Percentiles rank a stretch among this genome's conserved stretches.
Evolutionary conservation across 2,797 vertebrate genomes (phyloP).

Genomic region (Enteromius viviparus): DNA sequence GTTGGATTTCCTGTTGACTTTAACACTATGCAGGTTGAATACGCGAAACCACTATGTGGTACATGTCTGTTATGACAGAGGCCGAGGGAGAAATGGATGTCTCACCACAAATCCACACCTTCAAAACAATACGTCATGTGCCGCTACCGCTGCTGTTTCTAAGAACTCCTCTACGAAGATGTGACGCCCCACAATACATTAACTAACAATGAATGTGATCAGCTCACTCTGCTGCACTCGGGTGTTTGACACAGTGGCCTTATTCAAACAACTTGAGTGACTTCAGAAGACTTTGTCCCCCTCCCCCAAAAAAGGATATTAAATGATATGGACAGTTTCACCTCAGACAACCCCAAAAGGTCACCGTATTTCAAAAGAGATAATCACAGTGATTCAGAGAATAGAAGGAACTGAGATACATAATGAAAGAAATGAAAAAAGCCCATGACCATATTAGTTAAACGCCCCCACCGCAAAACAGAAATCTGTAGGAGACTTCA

Average conservation of each 20-base stretch:
- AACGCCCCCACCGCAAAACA: conserved; percentile 43
- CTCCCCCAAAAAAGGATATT: neutral
- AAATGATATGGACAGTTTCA: conserved; percentile 5
- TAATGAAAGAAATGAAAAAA: conserved; percentile 31
- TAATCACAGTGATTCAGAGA: conserved; percentile 26
- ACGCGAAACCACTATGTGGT: neutral
- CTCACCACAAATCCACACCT: conserved; percentile 34
- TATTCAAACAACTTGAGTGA: neutral
- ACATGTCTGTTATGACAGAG: neutral
- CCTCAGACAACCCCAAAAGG: conserved; percentile 32
- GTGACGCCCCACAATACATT: neutral
- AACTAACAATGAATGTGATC: conserved; percentile 20
- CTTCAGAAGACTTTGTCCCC: neutral
- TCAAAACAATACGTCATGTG: conserved; percentile 29
- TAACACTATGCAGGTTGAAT: conserved; percentile 2
- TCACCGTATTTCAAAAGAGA: conserved; percentile 32
- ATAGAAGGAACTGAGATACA: conserved; percentile 25
- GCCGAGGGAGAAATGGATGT: conserved; percentile 12
- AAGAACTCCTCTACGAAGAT: conserved; percentile 37
- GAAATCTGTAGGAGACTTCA: conserved; percentile 51
- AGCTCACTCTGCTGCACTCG: conserved; percentile 10
- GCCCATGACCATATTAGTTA: conserved; percentile 36
- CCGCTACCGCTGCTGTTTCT: conserved; percentile 16
- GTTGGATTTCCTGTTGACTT: conserved; percentile 11
- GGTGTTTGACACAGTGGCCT: neutral